phyloP scores from a whole-genome alignment of 2,888 invertebrate genomes.

The Latrodectus hesperus region DNA sequence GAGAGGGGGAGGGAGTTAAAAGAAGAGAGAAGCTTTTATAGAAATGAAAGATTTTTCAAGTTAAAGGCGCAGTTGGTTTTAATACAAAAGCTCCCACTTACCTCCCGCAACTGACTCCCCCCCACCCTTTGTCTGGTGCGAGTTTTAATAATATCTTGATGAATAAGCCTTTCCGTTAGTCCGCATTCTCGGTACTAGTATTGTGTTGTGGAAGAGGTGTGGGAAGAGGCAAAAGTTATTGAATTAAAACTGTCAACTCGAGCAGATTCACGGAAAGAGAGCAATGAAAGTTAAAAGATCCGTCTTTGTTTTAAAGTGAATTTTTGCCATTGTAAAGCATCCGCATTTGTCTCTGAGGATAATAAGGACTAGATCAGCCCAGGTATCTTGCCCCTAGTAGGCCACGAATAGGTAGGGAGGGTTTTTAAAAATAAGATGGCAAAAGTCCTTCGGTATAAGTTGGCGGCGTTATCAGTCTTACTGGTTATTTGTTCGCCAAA shows the following conservation, averaged over 20 bases:
- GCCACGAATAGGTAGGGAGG: background rate
- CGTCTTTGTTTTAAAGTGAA: slow-evolving; percentile 68
- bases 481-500: slow-evolving; percentile 5
- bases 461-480: slow-evolving; percentile 2
- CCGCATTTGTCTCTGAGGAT: slow-evolving; percentile 45
- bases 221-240: slow-evolving; percentile 56
- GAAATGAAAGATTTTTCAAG: slow-evolving; percentile 68
- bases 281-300: slow-evolving; percentile 57
- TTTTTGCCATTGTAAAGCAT: slow-evolving; percentile 61
- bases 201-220: slow-evolving; percentile 66
- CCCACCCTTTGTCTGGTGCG: slow-evolving; percentile 45
- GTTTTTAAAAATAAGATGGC: background rate
- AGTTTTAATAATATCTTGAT: slow-evolving; percentile 69
- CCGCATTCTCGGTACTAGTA: slow-evolving; percentile 21
- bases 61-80: slow-evolving; percentile 66
- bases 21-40: slow-evolving; percentile 38
- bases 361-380: slow-evolving; percentile 51
- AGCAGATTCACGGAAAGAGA: slow-evolving; percentile 46
- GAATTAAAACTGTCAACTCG: slow-evolving; percentile 68
- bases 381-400: slow-evolving; percentile 24
- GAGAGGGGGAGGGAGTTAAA: too few relatives aligned
- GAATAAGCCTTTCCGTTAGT: slow-evolving; percentile 58
- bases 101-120: slow-evolving; percentile 5
- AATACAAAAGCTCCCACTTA: slow-evolving; percentile 44
- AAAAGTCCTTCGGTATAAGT: background rate